Conservation (phyloP, 1,140 invertebrate species). For the Eurosta solidaginis region DNA sequence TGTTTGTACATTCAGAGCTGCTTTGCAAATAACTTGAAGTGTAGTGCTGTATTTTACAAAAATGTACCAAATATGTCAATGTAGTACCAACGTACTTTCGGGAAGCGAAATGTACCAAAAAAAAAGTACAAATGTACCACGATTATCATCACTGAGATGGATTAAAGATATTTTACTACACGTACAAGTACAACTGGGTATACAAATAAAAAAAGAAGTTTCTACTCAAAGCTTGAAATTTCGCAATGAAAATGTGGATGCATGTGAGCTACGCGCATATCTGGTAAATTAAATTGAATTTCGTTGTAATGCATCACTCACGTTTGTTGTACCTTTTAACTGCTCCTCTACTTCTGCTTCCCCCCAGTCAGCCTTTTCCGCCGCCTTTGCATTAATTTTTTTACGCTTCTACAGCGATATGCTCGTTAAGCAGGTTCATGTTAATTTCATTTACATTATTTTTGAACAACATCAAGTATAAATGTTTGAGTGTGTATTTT, state of each 20-base stretch:
- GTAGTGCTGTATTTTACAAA: too few species aligned
- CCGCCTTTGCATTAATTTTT: neutral
- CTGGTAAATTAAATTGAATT: constrained; percentile 21
- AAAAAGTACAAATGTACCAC: too few species aligned
- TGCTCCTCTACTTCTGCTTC: neutral
- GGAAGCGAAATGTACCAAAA: too few species aligned
- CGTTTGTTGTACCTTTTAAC: too few species aligned
- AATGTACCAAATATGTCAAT: too few species aligned
- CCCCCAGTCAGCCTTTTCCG: neutral
- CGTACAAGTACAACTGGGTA: too few species aligned
- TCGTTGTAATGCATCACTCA: constrained; percentile 13
- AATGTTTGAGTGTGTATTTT: too few species aligned
- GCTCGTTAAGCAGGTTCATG: constrained; percentile 22
- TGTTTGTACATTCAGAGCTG: too few species aligned
- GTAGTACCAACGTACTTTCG: too few species aligned
- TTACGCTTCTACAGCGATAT: neutral
- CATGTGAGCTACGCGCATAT: neutral
- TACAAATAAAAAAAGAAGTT: neutral
- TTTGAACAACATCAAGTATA: neutral
- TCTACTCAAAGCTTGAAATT: neutral
- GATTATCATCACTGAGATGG: too few species aligned
- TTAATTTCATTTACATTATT: constrained; percentile 26
- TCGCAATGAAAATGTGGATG: constrained; percentile 5
- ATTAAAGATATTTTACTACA: too few species aligned
- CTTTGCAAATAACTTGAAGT: too few species aligned